phyloP scores from a whole-genome alignment of 2,888 invertebrate species.

The Heliconius ethilla region DNA sequence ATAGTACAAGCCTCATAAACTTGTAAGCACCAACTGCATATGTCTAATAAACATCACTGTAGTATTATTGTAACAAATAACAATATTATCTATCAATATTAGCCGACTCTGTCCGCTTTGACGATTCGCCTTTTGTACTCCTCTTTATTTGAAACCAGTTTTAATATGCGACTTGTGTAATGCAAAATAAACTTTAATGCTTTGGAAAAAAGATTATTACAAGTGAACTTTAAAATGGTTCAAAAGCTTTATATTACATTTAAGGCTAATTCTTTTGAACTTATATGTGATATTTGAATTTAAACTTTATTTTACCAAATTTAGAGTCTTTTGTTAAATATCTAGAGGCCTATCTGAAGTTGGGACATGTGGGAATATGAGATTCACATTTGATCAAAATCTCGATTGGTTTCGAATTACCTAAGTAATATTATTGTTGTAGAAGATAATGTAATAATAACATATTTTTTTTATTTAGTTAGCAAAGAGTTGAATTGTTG shows the following conservation, averaged over 20 bases:
- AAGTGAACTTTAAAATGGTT: slow-evolving; percentile 20
- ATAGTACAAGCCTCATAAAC: not conserved
- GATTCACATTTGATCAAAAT: slow-evolving; percentile 62
- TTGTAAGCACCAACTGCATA: slow-evolving; percentile 44
- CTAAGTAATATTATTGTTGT: slow-evolving; percentile 30
- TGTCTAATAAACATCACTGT: slow-evolving; percentile 52
- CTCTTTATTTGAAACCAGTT: slow-evolving; percentile 34
- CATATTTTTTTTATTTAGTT: not conserved
- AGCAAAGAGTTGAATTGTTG: slow-evolving; percentile 18
- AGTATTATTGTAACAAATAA: slow-evolving; percentile 54
- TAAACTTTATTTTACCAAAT: not conserved
- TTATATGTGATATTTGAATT: slow-evolving; percentile 7
- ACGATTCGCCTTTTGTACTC: slow-evolving; percentile 59
- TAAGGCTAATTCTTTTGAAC: slow-evolving; percentile 24
- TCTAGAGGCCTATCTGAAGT: slow-evolving; percentile 56
- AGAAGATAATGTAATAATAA: slow-evolving; percentile 23
- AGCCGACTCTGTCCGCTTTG: slow-evolving; percentile 51
- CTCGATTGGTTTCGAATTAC: slow-evolving; percentile 45
- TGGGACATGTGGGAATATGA: slow-evolving; percentile 69
- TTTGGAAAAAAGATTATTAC: not conserved
- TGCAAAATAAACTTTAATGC: slow-evolving; percentile 7
- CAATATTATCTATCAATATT: slow-evolving; percentile 78
- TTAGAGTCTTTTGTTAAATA: not conserved
- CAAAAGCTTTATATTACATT: slow-evolving; percentile 33
- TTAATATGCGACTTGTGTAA: not conserved